These are phyloP conservation scores for Microtus richardsoni DNA, from an alignment of 2,113 vertebrate species.

Conservation along the genomic window DNA sequence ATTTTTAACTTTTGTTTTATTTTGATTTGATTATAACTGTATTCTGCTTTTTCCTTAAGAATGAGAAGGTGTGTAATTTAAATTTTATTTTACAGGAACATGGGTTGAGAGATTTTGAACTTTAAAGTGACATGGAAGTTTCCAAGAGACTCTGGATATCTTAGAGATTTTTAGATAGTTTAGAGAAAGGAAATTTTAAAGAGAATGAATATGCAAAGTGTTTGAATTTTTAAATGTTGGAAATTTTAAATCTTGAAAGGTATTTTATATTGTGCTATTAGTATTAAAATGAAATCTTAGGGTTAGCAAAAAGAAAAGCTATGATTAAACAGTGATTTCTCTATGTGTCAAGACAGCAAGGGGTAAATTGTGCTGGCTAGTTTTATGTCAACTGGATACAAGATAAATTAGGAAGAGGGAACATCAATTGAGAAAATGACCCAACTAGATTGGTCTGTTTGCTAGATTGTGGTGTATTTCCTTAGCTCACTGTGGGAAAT, in stretches of 20 bases:
- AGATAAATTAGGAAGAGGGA: neutral
- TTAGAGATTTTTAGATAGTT: neutral
- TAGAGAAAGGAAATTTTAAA: neutral
- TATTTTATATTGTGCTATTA: neutral
- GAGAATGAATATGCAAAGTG: neutral
- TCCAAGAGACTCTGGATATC: neutral
- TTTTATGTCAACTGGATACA: neutral
- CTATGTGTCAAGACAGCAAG: neutral
- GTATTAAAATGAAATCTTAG: neutral
- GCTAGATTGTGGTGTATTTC: neutral
- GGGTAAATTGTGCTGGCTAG: neutral
- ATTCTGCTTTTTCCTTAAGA: neutral
- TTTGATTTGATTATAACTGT: neutral
- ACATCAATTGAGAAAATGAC: neutral
- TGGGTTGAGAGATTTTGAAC: neutral
- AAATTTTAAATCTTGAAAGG: neutral
- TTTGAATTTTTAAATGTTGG: neutral
- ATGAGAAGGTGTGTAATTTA: neutral
- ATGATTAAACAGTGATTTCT: neutral
- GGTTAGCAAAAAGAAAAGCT: neutral
- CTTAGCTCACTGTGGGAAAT: neutral
- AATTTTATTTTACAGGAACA: neutral
- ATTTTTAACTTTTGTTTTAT: neutral
- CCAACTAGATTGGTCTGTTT: neutral
- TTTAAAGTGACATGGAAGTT: neutral